These are phyloP conservation scores for Rhagologus leucostigma DNA, from an alignment of 2,113 vertebrate genomes.

Conservation along the genomic window DNA sequence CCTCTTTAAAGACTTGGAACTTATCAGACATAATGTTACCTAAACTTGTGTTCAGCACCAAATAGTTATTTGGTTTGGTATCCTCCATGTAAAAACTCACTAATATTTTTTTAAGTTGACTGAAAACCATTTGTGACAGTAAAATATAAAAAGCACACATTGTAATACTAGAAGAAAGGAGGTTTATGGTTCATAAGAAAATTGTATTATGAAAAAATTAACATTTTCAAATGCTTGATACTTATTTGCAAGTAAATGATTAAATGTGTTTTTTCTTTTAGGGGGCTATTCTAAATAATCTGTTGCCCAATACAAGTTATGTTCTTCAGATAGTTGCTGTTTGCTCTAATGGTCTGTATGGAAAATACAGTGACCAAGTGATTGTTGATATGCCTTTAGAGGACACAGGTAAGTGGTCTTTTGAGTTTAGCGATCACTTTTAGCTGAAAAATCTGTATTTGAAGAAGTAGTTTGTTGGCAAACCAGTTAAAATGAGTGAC, in stretches of 20 bases:
- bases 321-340: slow-evolving; percentile 91
- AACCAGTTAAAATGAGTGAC: slow-evolving; percentile 45
- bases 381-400: slow-evolving; percentile 84
- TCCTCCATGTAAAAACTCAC: neutral
- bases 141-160: neutral
- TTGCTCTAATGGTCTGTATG: slow-evolving; percentile 88
- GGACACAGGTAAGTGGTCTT: slow-evolving; percentile 84
- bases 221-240: neutral
- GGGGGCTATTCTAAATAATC: slow-evolving; percentile 92
- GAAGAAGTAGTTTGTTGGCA: slow-evolving; percentile 51
- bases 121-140: neutral
- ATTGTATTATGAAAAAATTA: neutral
- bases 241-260: neutral
- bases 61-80: neutral
- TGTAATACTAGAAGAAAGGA: neutral
- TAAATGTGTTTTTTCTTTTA: slow-evolving; percentile 63
- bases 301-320: slow-evolving; percentile 89
- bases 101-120: neutral
- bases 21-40: neutral
- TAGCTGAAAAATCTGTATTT: neutral
- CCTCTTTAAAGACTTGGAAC: neutral
- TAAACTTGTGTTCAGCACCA: neutral
- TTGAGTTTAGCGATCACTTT: neutral
- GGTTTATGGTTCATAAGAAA: neutral
- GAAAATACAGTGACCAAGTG: slow-evolving; percentile 85